phyloP scores from a whole-genome alignment of 2,113 vertebrate genomes.

The Hydrolagus affinis region DNA sequence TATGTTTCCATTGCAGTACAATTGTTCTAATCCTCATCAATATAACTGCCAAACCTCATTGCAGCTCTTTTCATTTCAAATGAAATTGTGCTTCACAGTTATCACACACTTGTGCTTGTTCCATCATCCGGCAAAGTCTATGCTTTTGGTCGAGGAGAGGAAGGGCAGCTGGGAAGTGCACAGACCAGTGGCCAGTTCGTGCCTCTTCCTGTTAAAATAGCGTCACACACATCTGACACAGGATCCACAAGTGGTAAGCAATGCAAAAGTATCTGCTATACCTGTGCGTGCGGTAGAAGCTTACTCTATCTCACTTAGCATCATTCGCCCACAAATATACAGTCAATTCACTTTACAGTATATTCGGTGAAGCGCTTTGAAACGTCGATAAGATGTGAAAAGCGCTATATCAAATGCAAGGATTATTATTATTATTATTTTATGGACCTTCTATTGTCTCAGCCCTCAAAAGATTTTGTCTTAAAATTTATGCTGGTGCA shows the following conservation, averaged over 20 bases:
- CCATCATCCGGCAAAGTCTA: slow-evolving; percentile 49
- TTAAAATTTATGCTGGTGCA: no score
- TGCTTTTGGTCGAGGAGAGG: slow-evolving; percentile 49
- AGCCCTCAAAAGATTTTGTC: no score
- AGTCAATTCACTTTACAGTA: no score
- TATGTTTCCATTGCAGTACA: no score
- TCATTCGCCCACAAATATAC: no score
- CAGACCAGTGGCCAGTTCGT: slow-evolving; percentile 38
- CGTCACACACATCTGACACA: neutral
- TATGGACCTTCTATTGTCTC: neutral
- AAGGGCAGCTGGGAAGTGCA: slow-evolving; percentile 42
- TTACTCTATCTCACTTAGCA: neutral
- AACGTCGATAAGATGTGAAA: no score
- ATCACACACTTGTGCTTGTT: slow-evolving; percentile 51
- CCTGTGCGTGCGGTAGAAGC: neutral
- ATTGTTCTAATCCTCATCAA: no score
- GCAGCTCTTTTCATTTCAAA: no score
- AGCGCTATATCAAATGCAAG: no score
- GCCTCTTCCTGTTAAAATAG: slow-evolving; percentile 41
- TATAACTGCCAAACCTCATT: no score
- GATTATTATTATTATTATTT: no score
- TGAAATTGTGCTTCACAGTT: slow-evolving; percentile 39
- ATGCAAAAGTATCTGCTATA: neutral
- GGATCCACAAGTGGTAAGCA: neutral
- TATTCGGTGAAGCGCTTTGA: no score